These are phyloP conservation scores for Oligia latruncula DNA, from an alignment of 2,888 invertebrate species.

Conservation along the genomic window DNA sequence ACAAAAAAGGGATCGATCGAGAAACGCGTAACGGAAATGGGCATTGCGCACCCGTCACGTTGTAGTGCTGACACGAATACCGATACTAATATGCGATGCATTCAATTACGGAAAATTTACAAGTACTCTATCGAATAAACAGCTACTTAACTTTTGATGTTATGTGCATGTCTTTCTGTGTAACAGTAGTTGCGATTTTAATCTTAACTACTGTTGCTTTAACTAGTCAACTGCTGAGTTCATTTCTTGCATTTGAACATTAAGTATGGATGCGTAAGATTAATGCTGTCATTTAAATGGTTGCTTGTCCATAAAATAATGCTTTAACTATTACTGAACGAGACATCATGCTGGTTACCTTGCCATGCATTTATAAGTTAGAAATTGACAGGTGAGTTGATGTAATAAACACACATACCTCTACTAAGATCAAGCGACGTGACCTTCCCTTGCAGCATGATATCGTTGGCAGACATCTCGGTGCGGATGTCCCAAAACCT, in stretches of 20 bases:
- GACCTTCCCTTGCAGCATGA: conserved; percentile 97
- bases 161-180: conserved; percentile 48
- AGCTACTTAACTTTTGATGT: conserved; percentile 62
- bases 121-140: conserved; percentile 61
- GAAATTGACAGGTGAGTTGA: conserved; percentile 17
- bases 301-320: conserved; percentile 28
- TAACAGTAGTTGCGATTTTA: conserved; percentile 62
- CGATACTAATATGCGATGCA: conserved; percentile 82
- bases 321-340: conserved; percentile 30
- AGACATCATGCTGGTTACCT: background rate
- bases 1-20: conserved; percentile 88
- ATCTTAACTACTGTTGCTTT: conserved; percentile 57
- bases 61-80: conserved; percentile 85
- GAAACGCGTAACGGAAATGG: conserved; percentile 88
- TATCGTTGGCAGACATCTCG: conserved; percentile 96
- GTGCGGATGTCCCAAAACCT: conserved; percentile 99
- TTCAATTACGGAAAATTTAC: conserved; percentile 78
- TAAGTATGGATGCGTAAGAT: conserved; percentile 48
- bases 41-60: conserved; percentile 85
- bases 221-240: conserved; percentile 47
- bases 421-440: conserved; percentile 98
- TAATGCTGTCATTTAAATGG: conserved; percentile 30
- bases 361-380: conserved; percentile 1
- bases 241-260: conserved; percentile 50
- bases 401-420: conserved; percentile 90